These are phyloP conservation scores for Syrrhaptes paradoxus DNA, from an alignment of 2,113 vertebrate species.

Conservation along the genomic window DNA sequence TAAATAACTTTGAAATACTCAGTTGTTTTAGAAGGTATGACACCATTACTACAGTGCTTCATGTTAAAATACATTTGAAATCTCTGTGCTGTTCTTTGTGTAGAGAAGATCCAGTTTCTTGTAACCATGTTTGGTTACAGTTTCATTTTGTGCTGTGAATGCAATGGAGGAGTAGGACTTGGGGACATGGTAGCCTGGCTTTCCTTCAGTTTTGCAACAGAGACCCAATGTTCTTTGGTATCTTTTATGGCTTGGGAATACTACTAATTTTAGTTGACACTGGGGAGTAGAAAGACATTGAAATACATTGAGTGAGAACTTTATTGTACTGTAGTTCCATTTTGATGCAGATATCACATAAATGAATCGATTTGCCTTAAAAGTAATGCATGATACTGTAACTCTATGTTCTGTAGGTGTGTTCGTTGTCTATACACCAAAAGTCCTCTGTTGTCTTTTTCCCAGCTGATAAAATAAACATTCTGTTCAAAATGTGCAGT, in stretches of 20 bases:
- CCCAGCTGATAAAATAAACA: background rate
- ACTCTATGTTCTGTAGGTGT: background rate
- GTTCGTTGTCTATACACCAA: background rate
- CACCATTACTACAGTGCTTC: accelerated
- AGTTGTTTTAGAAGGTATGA: background rate
- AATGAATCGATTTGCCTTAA: background rate
- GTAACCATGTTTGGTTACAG: background rate
- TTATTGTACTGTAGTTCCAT: background rate
- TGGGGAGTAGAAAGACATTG: background rate
- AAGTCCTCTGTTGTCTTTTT: background rate
- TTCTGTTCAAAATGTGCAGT: background rate
- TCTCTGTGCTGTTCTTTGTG: background rate
- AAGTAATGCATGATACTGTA: background rate
- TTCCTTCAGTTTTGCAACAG: background rate
- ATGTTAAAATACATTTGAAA: background rate
- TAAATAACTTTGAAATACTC: background rate
- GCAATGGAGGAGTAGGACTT: background rate
- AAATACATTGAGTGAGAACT: background rate
- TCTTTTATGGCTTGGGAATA: background rate
- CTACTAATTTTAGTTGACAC: background rate
- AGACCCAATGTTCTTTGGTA: background rate
- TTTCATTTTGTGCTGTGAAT: background rate
- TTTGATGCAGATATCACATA: background rate
- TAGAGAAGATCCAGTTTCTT: background rate
- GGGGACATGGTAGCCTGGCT: background rate